Evolutionary conservation across 1,140 invertebrate genomes (phyloP), one percentile per base, ranked within the genome.

Genomic region (Nymphalis io): DNA sequence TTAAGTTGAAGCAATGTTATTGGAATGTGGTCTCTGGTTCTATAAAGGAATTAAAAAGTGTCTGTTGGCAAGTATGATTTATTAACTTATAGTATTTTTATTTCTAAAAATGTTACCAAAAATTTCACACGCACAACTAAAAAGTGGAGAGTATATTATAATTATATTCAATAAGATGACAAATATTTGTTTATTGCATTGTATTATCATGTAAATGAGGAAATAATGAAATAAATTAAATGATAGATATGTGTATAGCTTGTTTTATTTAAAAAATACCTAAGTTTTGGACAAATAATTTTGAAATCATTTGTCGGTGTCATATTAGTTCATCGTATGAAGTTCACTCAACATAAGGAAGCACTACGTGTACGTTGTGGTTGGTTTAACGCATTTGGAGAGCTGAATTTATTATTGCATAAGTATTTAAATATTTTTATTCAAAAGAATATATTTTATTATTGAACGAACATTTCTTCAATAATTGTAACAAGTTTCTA

Each of bases 161-260:
- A 59, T 76, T 75, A 73, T 69, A 70, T 76, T 76, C 65, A 76
- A 65, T 59, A 55, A 69, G 65, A 70, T 46, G 48, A 44, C 64
- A 40, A 51, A 44, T 73, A 55, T 64, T 46, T 46, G 59, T 74
- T 63, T 63, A 59, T 51, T 51, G 60, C 18, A 53, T 53, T 53
- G 40, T 72, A 60, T 63, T 60, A 57, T 65, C 82, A 81, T 85
- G 82, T 77, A 83, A 83, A 86, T 84, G 80, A 78, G 71, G 75
- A 77, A 69, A 79, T 84, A 81, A 82, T 81, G 73, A 80, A 83
- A 80, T 78, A 85, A 85, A 85, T 74, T 81, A 75, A 83, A 84
- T 74, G 69, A 88, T 87, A 87, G 82, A 81, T 80, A 85, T 83
- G 81, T 84, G 81, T 64, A 73, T 39, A 58, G 18, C 44, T 73